Evolutionary conservation across 1,140 invertebrate species (phyloP).

Genomic region (Drosophila bifasciata): DNA sequence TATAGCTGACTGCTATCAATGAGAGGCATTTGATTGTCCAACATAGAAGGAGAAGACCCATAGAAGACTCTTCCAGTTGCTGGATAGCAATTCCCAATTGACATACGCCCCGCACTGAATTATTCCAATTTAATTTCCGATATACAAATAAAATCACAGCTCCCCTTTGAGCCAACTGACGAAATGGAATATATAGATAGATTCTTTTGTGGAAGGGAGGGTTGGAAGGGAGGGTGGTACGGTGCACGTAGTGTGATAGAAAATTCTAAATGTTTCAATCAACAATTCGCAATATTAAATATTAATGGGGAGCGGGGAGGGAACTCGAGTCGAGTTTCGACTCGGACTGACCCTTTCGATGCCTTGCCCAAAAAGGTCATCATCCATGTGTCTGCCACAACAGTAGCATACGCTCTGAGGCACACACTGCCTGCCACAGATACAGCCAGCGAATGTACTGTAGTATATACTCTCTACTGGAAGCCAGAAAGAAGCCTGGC

Average conservation of each 20-base stretch:
- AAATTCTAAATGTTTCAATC: conserved; percentile 78
- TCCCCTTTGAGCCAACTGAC: conserved; percentile 40
- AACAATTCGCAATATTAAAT: conserved; percentile 82
- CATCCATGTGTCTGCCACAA: conserved; percentile 56
- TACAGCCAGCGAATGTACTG: background rate
- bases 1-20: too few relatives aligned
- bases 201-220: conserved; percentile 30
- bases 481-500: conserved; percentile 28
- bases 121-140: conserved; percentile 76
- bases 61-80: too few relatives aligned
- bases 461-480: too few relatives aligned
- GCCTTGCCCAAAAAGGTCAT: conserved; percentile 62
- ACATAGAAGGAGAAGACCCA: too few relatives aligned
- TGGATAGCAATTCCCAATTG: conserved; percentile 12
- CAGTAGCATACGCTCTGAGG: background rate
- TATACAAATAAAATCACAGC: conserved; percentile 77
- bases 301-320: too few relatives aligned
- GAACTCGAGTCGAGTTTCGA: conserved; percentile 69
- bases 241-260: conserved; percentile 34
- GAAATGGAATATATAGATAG: conserved; percentile 54
- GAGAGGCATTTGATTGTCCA: too few relatives aligned
- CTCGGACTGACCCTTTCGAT: conserved; percentile 70
- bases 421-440: conserved; percentile 1
- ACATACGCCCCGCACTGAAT: conserved; percentile 51
- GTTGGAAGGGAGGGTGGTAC: background rate